phyloP scores from a whole-genome alignment of 35 echinoderm and acorn worm species.

The Stichopus chloronotus region DNA sequence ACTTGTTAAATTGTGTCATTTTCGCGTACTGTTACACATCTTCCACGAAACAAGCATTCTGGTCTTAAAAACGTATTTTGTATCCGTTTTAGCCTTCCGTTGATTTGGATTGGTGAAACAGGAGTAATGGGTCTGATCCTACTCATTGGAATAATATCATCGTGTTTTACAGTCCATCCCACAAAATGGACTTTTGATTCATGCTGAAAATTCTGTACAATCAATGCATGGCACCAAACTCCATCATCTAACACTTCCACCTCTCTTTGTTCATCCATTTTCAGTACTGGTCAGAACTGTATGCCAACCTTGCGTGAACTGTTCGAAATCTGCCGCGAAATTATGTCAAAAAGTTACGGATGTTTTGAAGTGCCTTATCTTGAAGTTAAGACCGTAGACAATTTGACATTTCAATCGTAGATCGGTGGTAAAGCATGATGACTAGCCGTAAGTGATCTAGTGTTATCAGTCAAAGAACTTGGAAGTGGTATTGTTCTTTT shows the following conservation, averaged over 20 bases:
- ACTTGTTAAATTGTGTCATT: slow-evolving; percentile 17
- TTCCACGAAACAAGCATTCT: neutral
- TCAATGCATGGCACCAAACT: slow-evolving; percentile 4
- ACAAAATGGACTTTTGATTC: slow-evolving; percentile 11
- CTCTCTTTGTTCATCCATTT: slow-evolving; percentile 16
- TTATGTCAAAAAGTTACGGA: neutral
- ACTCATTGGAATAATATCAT: slow-evolving; percentile 17
- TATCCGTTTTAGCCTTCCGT: neutral
- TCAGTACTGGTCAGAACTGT: neutral
- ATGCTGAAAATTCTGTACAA: slow-evolving; percentile 10
- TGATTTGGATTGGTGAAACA: neutral
- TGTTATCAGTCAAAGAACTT: slow-evolving; percentile 4
- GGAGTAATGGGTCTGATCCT: slow-evolving; percentile 4
- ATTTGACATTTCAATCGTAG: neutral
- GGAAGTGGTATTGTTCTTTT: neutral
- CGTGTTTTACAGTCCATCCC: neutral
- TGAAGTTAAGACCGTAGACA: slow-evolving; percentile 9
- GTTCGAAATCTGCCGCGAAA: neutral
- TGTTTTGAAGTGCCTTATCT: neutral
- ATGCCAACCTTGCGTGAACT: slow-evolving; percentile 4
- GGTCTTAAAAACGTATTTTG: slow-evolving; percentile 3
- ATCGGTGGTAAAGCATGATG: neutral
- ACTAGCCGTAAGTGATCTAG: neutral
- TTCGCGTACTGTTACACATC: neutral
- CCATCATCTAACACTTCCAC: slow-evolving; percentile 4